Base-by-base conservation (phyloP, 2,113 vertebrate species). In the Pungitius pungitius region DNA sequence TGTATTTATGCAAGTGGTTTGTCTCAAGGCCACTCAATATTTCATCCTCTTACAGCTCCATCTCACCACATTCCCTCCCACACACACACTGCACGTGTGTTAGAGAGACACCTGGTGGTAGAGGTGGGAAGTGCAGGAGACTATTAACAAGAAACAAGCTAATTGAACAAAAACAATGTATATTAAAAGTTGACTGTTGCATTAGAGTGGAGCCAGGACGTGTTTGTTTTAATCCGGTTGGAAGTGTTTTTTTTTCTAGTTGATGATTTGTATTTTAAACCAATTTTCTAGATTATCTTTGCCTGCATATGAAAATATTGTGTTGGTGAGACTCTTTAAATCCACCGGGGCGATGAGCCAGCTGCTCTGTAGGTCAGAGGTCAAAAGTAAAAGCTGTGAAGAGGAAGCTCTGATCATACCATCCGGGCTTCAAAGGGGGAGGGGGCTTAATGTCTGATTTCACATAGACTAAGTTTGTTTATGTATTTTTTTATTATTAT, bases 91-190 rank as follows among this genome's bases (percentile, higher is more conserved):
- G 43, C 68, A 40, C 35, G 51, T 40, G 70, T 84, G 57, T 75
- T 40, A 49, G 68, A 73, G 69, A 20, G 89, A 87, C 92, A 86
- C 72, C 92, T 93, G 78, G 77, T 92, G 93, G 24, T 8, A 12
- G n/a, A 60, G 8, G 3, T 20, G 3, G 47, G 58, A 65, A 81
- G 20, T 57, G 20, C 9, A 22, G 4, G 51, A 26, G 22, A 12
- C 9, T 33, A 15, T 18, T 51, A 35, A 7, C 6, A 11, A 51
- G n/a, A n/a, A n/a, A n/a, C n/a, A n/a, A n/a, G n/a, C n/a, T 17
- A 30, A 15, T 24, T 52, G 4, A 14, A 52, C 5, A 4, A 4
- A 17, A 42, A 15, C 13, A 6, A 17, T 17, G 15, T 17, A 35
- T 35, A 7, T 7, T 3, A 8, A 35, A 7, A 30, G 30, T 4